Conservation (phyloP, 2,113 vertebrate genomes). For the Oryzias curvinotus region DNA sequence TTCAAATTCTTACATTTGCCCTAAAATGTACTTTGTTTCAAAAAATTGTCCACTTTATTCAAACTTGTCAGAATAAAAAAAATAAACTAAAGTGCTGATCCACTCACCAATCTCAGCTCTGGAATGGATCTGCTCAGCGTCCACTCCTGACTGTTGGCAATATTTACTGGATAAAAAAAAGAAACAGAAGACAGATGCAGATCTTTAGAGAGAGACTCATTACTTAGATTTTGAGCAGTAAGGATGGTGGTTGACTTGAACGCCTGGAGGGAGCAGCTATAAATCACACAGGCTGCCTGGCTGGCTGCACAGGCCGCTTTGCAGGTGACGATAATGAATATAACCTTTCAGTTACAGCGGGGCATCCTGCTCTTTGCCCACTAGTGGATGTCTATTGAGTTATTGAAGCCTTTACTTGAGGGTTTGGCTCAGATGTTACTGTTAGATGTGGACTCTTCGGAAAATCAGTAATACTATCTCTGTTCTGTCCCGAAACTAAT, state of each 20-base stretch:
- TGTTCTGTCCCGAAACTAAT: neutral
- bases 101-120: constrained; percentile 91
- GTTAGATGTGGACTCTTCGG: too few species aligned
- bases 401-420: neutral
- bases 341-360: constrained; percentile 45
- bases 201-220: constrained; percentile 23
- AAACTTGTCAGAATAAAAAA: too few species aligned
- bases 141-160: constrained; percentile 96
- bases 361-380: constrained; percentile 40
- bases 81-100: too few species aligned
- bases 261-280: constrained; percentile 10
- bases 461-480: neutral
- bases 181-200: constrained; percentile 30
- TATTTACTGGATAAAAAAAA: constrained; percentile 76
- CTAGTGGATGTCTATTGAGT: constrained; percentile 5
- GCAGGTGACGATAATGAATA: constrained; percentile 37
- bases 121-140: constrained; percentile 86
- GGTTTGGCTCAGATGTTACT: neutral
- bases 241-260: constrained; percentile 15
- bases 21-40: too few species aligned
- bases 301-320: constrained; percentile 5
- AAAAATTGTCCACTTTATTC: too few species aligned
- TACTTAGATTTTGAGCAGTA: constrained; percentile 11
- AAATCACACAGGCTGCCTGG: constrained; percentile 25
- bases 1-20: too few species aligned